A percentile compares a stretch with the other conserved stretches of the same genome.
phyloP scores from a whole-genome alignment of 2,797 vertebrate genomes.

The Chrysolophus pictus region DNA sequence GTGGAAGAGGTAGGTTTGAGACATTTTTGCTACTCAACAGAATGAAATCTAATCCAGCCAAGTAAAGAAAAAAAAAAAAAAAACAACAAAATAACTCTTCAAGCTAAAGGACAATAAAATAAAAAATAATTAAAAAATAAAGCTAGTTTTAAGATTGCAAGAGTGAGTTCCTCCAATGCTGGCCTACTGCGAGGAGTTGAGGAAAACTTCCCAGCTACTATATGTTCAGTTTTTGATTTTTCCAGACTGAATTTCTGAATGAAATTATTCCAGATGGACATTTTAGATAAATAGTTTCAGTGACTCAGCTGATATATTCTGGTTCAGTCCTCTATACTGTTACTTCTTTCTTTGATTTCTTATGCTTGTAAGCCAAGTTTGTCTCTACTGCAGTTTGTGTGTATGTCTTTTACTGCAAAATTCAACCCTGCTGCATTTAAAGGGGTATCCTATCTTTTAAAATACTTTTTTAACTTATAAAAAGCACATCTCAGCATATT shows the following conservation, averaged over 20 bases:
- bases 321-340: not conserved
- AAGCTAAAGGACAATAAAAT: not conserved
- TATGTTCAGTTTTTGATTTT: not conserved
- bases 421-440: not conserved
- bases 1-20: not conserved
- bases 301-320: not conserved
- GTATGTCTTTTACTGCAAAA: not conserved
- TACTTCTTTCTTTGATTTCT: not conserved
- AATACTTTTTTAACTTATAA: not conserved
- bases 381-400: not conserved
- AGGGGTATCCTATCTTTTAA: not conserved
- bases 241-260: not conserved
- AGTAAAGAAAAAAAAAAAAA: not conserved
- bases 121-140: not conserved
- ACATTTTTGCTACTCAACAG: not conserved
- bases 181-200: not conserved
- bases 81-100: not conserved
- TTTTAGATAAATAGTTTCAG: not conserved
- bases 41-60: not conserved
- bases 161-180: not conserved
- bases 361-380: not conserved
- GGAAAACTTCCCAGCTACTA: not conserved
- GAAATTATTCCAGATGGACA: not conserved
- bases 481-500: not conserved
- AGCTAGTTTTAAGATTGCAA: not conserved